Evolutionary conservation across 1,140 invertebrate genomes (phyloP).

Genomic region (Temnothorax nylanderi): DNA sequence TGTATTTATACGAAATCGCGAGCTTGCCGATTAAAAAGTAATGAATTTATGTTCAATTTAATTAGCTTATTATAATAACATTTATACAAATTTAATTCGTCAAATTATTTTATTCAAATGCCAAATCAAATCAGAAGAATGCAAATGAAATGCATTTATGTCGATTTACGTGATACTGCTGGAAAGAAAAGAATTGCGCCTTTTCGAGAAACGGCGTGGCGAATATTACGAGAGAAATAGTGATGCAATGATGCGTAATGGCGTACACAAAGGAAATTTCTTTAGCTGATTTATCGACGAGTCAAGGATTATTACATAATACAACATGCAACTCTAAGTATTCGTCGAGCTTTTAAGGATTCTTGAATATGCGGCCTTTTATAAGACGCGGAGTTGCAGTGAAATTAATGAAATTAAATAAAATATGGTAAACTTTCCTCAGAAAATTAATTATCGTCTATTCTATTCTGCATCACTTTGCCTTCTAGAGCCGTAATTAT

Average conservation of each 20-base stretch:
- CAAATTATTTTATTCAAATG: constrained; percentile 10
- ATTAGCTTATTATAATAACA: not conserved
- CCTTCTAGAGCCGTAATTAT: not conserved
- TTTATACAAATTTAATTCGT: not conserved
- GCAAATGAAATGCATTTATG: not conserved
- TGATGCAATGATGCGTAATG: not conserved
- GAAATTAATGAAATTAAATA: not conserved
- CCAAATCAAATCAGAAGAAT: not conserved
- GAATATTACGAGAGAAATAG: not conserved
- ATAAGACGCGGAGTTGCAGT: not conserved
- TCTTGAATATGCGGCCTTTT: constrained; percentile 24
- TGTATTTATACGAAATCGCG: not conserved
- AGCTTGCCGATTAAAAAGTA: not conserved
- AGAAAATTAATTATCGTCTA: not conserved
- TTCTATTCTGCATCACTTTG: not conserved
- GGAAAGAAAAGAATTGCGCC: not conserved
- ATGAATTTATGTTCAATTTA: constrained; percentile 24
- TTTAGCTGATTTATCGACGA: not conserved
- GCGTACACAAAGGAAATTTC: not conserved
- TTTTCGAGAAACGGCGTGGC: not conserved
- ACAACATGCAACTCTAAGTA: constrained; percentile 58
- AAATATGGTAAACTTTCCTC: not conserved
- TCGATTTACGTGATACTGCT: not conserved
- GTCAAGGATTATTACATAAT: constrained; percentile 51
- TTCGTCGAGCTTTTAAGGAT: constrained; percentile 62